Evolutionary conservation across 1,140 invertebrate species (phyloP), one percentile per base, ranked within the genome.

Genomic region (Popillia japonica): DNA sequence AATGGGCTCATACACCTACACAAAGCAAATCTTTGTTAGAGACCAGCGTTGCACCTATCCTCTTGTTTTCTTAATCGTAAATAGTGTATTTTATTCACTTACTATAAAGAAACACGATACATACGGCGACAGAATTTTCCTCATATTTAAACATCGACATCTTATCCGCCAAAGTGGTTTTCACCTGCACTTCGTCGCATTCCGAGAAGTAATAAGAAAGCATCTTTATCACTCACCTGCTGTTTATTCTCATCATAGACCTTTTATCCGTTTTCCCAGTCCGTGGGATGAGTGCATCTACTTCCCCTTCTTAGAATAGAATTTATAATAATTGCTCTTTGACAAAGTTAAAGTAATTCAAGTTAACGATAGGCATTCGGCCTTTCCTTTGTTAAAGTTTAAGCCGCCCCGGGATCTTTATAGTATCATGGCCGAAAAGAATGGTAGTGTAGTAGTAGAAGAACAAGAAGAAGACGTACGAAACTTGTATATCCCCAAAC

Each of bases 221-320:
- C 11, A 22, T 68, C 61, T 68, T 68, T 68, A 68, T 68, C 61
- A 22, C 61, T 68, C 61, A 68, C 61, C 61, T 68, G 61, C 61
- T 68, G 61, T 23, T 10, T n/a, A 10, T 68, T 10, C 22, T 11
- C n/a, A 2, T 7, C 44, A 48, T 34, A 34, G 27, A 34, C 27
- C 27, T 34, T 4, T 34, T 34, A 34, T 34, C 27, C 44, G 8
- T 48, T 48, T 48, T 48, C 22, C 27, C 22, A 68, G 6, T 6
- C 61, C 3, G 27, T 14, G 59, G 9, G 59, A 48, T 48, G 44
- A n/a, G n/a, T 11, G 14, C 14, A 3, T 55, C 17, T n/a, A 55
- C 17, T 55, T 55, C 22, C n/a, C 22, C 9, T 27, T 10, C 8
- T 22, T 34, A 20, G 17, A 6, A 14, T 27, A 68, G 61, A 27